Evolutionary conservation across 2,888 invertebrate species (phyloP), one percentile per base, ranked within the genome.

Genomic region (Calameuta filiformis): DNA sequence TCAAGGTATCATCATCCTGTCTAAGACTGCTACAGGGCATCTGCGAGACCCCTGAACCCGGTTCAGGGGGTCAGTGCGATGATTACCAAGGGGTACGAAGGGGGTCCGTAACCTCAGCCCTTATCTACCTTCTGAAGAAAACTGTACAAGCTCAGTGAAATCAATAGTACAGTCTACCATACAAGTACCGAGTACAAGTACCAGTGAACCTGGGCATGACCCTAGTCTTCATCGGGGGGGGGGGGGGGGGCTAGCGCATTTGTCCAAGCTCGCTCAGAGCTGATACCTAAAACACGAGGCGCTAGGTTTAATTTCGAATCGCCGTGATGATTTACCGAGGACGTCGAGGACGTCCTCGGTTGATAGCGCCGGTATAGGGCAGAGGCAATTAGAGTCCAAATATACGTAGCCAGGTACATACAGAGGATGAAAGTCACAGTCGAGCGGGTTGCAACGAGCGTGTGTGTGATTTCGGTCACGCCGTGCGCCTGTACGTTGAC

Each of bases 391-490:
- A 89, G 87, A 88, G 85, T 84, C 85, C 86, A 86, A 87, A 85
- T 85, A 86, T 86, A 85, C 84, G 83, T 81, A 76, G 76, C 77
- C 73, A 69, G 68, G 12, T 40, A 83, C 33, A 69, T 81, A 80
- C 77, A 79, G 85, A 81, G 80, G 84, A 83, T 81, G 82, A 84
- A 84, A 86, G 91, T 91, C 89, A 90, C 90, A 90, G 90, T 85
- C 88, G 90, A 90, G 90, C 87, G 88, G 86, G 85, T 87, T 86
- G 88, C 87, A 89, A 87, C 85, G 84, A 88, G 88, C 87, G 88
- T 86, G 88, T 89, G 90, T 89, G 90, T 90, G 90, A 90, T 91
- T 91, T 91, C 89, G 90, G 90, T 90, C 90, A 91, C 90, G 90
- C 89, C 89, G 89, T 84, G 85, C 88, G 91, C 87, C 90, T 90